Conservation (phyloP, 2,113 vertebrate genomes). For the Pterocles orientalis region DNA sequence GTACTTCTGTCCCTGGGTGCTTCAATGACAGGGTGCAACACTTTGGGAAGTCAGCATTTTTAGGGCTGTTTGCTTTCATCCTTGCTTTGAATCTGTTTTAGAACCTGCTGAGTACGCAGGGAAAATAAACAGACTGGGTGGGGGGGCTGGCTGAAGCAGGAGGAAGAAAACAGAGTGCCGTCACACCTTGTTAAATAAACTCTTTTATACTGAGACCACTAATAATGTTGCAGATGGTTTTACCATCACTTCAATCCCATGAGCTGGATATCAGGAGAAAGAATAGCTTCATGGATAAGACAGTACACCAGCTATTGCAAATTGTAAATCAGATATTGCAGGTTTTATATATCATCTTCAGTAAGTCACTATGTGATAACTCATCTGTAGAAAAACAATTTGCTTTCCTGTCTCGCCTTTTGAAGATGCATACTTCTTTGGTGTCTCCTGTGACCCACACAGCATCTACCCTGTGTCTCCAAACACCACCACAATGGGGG, state of each 20-base stretch:
- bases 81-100: neutral
- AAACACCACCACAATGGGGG: neutral
- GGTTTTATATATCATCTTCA: neutral
- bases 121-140: neutral
- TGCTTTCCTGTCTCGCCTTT: neutral
- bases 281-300: neutral
- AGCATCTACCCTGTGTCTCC: neutral
- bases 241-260: neutral
- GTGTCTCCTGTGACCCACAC: neutral
- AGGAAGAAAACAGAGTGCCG: neutral
- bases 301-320: neutral
- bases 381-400: neutral
- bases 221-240: neutral
- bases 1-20: neutral
- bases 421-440: neutral
- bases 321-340: neutral
- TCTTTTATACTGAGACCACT: neutral
- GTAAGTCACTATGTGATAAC: neutral
- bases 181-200: neutral
- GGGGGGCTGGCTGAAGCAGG: neutral
- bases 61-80: neutral
- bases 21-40: neutral
- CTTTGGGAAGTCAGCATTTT: constrained; percentile 1
- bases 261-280: neutral
- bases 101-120: constrained; percentile 10